A percentile compares a stretch with the other conserved stretches of the same genome.
phyloP scores from a whole-genome alignment of 2,888 invertebrate genomes.

The Lasioglossum lativentre region DNA sequence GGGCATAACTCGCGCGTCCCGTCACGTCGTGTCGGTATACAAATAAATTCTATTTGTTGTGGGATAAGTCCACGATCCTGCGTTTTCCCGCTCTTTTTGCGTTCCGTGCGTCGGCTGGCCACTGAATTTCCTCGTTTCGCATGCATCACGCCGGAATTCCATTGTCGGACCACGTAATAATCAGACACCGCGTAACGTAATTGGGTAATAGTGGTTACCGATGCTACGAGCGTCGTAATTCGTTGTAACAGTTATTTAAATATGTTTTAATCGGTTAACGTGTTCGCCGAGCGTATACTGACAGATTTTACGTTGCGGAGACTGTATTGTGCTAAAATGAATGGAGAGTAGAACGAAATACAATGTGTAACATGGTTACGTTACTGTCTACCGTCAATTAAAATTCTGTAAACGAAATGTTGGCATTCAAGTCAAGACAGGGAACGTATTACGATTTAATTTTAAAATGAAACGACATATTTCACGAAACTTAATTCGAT shows the following conservation, averaged over 20 bases:
- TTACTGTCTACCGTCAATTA: background rate
- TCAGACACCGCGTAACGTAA: background rate
- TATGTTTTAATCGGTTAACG: background rate
- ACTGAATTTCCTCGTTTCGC: background rate
- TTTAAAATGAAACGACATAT: background rate
- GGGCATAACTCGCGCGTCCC: background rate
- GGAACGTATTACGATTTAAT: background rate
- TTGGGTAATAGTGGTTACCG: background rate
- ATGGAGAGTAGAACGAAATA: background rate
- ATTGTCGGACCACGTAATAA: background rate
- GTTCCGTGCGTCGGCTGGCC: background rate
- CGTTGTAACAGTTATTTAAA: background rate
- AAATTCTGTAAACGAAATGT: background rate
- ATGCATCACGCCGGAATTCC: background rate
- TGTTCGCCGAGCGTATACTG: no score
- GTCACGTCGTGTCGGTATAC: background rate
- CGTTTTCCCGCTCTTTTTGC: background rate
- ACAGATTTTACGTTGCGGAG: background rate
- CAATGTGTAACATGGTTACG: background rate
- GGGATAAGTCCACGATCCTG: constrained; percentile 2
- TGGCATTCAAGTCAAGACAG: background rate
- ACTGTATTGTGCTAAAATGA: background rate
- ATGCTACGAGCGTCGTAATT: background rate
- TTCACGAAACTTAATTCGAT: background rate
- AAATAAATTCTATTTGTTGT: constrained; percentile 2